Evolutionary conservation across 2,797 vertebrate genomes (phyloP).

Genomic region (Nasua narica): DNA sequence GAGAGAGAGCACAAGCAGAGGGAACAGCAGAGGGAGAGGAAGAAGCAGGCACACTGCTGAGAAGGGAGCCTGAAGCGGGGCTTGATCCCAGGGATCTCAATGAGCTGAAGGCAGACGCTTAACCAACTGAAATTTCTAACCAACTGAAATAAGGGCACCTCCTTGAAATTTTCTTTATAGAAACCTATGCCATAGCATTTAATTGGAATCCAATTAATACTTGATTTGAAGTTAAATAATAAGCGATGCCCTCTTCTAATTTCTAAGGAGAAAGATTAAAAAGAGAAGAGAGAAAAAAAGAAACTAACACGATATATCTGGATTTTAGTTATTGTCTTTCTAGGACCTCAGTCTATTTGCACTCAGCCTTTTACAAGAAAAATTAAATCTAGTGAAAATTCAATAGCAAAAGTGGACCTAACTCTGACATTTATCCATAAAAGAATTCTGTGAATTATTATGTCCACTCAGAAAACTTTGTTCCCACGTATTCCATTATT

Average conservation of each 20-base stretch:
- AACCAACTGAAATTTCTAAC: too few relatives aligned
- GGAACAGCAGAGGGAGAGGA: too few relatives aligned
- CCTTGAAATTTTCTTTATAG: background rate
- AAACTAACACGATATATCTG: background rate
- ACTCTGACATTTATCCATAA: background rate
- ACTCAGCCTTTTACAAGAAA: background rate
- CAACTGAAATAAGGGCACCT: too few relatives aligned
- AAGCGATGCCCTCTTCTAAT: background rate
- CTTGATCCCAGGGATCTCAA: too few relatives aligned
- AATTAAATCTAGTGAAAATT: constrained; percentile 17
- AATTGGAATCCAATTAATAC: background rate
- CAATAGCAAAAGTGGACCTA: background rate
- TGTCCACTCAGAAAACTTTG: background rate
- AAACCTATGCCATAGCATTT: background rate
- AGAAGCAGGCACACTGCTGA: too few relatives aligned
- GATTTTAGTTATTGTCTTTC: background rate
- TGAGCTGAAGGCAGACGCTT: too few relatives aligned
- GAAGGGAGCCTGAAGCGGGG: too few relatives aligned
- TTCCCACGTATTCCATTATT: background rate
- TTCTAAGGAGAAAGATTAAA: background rate
- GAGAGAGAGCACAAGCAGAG: too few relatives aligned
- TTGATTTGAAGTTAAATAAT: background rate
- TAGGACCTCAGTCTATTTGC: background rate
- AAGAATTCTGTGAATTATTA: background rate
- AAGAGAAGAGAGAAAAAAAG: background rate